Percentiles rank a stretch among this genome's conserved stretches.
Conservation (phyloP, 2,113 vertebrate species). For the Lates calcarifer region DNA sequence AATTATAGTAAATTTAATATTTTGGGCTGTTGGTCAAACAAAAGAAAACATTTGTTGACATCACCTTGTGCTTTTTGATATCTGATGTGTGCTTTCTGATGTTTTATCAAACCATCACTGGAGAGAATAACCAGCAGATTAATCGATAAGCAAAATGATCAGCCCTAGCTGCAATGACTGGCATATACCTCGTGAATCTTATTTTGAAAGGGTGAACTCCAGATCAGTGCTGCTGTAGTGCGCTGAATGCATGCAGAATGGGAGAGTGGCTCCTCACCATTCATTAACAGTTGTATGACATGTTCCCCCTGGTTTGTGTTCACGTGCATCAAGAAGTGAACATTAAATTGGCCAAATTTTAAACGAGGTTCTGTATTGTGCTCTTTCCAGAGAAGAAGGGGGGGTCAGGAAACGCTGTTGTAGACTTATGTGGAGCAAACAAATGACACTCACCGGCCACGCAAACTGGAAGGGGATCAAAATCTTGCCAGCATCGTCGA, state of each 20-base stretch:
- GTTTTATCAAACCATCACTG: background rate
- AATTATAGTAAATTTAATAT: background rate
- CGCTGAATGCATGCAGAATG: background rate
- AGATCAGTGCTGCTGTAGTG: background rate
- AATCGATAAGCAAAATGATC: too few species aligned
- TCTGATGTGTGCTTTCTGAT: too few species aligned
- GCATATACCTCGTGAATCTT: too few species aligned
- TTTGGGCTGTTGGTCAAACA: background rate
- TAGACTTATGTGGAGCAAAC: background rate
- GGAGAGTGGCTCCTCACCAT: background rate
- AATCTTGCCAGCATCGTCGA: constrained; percentile 88
- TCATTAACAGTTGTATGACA: background rate
- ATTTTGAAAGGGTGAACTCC: background rate
- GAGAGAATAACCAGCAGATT: too few species aligned
- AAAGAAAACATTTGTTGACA: too few species aligned
- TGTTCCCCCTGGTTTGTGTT: background rate
- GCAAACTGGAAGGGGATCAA: constrained; percentile 95
- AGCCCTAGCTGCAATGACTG: background rate
- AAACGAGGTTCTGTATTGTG: background rate
- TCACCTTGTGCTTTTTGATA: too few species aligned
- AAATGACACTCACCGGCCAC: constrained; percentile 92
- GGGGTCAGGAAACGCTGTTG: background rate
- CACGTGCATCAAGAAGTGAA: background rate
- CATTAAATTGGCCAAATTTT: background rate
- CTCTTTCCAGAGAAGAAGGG: background rate